Evolutionary conservation across 2,888 invertebrate genomes (phyloP), one percentile per base, ranked within the genome.

Genomic region (Oligia strigilis): DNA sequence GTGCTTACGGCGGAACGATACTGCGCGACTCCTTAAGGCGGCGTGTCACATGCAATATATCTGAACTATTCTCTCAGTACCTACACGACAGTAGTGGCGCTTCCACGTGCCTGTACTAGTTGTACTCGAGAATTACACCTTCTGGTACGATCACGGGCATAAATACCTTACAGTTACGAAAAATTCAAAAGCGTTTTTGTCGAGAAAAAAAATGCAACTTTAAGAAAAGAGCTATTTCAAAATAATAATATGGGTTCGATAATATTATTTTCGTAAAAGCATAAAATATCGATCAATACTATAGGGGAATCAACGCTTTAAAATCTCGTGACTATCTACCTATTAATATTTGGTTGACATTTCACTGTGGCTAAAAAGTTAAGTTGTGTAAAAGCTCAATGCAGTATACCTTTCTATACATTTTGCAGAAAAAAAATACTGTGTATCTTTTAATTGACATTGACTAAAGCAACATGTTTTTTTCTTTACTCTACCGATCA

Each of bases 1-100:
- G 49, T 78, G 78, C 76, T 78, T n/a, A n/a, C n/a, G 19, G 49
- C 49, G 78, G 49, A 29, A 49, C 62, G 76, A 76, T 29, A 49
- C 60, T 29, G 78, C 62, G 49, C 78, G 73, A 36, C 72, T 87
- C 88, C 86, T 89, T 83, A 81, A 88, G 90, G 83, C 87, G 65
- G 60, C 77, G 78, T 81, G 89, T 90, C 91, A 87, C 87, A 84
- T 85, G 87, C 91, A 85, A 69, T 87, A 75, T 77, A 66, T 69
- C 77, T 49, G 82, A 76, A 71, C 82, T 78, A 76, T 80, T 81
- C 71, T 72, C 71, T 75, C 71, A 75, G 76, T 83, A 72, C 29
- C 29, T 29, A 29, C 64, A 46, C 66, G 73, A 72, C 75, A 79
- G 77, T 82, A 82, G 66, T 76, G 70, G 65, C 36, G 66, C 82